phyloP scores from a whole-genome alignment of 64 coral and sea anemone genomes.

The Dendronephthya gigantea region DNA sequence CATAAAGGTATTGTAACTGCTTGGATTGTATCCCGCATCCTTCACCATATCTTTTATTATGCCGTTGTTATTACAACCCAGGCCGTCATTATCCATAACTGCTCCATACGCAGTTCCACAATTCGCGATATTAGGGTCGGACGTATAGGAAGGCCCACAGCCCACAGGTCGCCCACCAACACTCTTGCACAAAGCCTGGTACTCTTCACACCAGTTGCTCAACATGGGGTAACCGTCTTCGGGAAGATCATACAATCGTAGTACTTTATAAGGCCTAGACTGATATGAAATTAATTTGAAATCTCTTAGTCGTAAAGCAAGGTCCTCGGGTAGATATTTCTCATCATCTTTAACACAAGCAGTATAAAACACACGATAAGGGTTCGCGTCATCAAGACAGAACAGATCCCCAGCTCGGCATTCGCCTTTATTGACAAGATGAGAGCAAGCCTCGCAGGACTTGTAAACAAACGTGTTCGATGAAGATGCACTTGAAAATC shows the following conservation, averaged over 20 bases:
- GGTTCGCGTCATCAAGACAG: background rate
- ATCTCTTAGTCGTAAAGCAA: slow-evolving; percentile 12
- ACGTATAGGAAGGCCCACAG: background rate
- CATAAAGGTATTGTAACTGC: slow-evolving; percentile 4
- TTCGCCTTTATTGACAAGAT: background rate
- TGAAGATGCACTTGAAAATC: background rate
- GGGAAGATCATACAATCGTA: slow-evolving; percentile 1
- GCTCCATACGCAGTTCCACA: slow-evolving; percentile 29
- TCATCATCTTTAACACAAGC: background rate
- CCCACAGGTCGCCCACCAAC: background rate
- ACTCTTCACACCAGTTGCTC: slow-evolving; percentile 32
- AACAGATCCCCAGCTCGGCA: background rate
- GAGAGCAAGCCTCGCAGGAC: background rate
- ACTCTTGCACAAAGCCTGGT: slow-evolving; percentile 9
- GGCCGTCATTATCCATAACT: background rate
- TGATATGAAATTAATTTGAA: background rate
- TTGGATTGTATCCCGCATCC: background rate
- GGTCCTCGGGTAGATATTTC: background rate
- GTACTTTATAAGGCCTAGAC: background rate
- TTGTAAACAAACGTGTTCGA: background rate
- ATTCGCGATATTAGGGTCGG: background rate
- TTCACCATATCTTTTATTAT: background rate
- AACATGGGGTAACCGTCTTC: background rate
- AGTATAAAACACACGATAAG: background rate
- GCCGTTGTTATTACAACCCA: background rate